Percentiles rank a stretch among this genome's conserved stretches.
phyloP scores from a whole-genome alignment of 1,140 invertebrate genomes.

The Phocides pigmalion region DNA sequence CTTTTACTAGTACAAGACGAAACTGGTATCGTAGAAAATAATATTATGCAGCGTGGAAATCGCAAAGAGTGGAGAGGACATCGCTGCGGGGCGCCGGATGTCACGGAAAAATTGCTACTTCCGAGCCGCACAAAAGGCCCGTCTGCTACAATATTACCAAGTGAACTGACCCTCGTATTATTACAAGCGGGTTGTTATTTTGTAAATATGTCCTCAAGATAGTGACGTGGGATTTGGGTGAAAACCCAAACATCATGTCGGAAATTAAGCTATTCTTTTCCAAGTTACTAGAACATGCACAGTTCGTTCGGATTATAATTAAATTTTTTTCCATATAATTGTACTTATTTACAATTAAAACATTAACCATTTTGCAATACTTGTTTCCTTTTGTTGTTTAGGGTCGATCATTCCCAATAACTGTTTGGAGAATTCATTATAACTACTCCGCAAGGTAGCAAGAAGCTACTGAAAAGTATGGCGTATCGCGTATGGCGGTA shows the following conservation, averaged over 20 bases:
- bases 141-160: conserved; percentile 57
- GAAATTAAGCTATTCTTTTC: background rate
- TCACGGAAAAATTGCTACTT: conserved; percentile 77
- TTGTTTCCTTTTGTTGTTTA: too few species aligned
- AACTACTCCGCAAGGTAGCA: too few species aligned
- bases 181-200: background rate
- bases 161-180: conserved; percentile 20
- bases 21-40: background rate
- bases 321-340: too few species aligned
- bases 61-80: conserved; percentile 29
- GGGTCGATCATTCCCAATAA: too few species aligned
- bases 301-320: too few species aligned
- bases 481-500: too few species aligned
- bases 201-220: background rate
- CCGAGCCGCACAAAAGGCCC: conserved; percentile 58
- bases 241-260: background rate
- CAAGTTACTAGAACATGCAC: too few species aligned
- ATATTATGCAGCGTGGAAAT: conserved; percentile 43
- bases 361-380: too few species aligned
- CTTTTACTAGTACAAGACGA: background rate
- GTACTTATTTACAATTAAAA: too few species aligned
- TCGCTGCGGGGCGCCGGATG: conserved; percentile 67
- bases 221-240: background rate
- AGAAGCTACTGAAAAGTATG: too few species aligned
- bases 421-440: too few species aligned